phyloP scores from a whole-genome alignment of 2,113 vertebrate species.

The Sus scrofa region DNA sequence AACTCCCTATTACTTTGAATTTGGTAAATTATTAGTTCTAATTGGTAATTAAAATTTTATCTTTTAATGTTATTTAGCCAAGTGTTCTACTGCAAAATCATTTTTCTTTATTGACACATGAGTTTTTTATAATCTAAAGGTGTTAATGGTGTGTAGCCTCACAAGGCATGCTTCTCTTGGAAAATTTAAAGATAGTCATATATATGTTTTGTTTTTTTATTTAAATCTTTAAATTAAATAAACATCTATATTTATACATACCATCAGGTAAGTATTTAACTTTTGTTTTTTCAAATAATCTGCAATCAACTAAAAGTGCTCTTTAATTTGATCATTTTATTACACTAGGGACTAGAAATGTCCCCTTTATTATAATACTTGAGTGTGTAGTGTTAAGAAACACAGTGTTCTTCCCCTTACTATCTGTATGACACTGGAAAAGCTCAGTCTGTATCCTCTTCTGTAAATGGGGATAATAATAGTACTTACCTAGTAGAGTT shows the following conservation, averaged over 20 bases:
- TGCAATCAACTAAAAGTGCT: background rate
- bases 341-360: background rate
- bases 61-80: background rate
- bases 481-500: fast-evolving
- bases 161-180: background rate
- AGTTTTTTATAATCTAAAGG: background rate
- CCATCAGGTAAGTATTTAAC: background rate
- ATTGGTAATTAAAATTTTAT: background rate
- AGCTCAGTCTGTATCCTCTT: background rate
- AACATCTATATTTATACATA: background rate
- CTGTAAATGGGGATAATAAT: background rate
- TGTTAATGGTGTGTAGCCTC: background rate
- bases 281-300: background rate
- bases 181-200: background rate
- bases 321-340: background rate
- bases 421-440: background rate
- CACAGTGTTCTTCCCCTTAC: fast-evolving
- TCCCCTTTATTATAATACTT: no score
- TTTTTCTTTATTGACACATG: background rate
- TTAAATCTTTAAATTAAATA: background rate
- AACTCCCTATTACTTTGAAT: background rate
- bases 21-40: background rate
- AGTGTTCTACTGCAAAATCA: background rate
- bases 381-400: background rate
- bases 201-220: background rate